Conservation (phyloP, 2,888 invertebrate genomes). For the Diarsia rubi region DNA sequence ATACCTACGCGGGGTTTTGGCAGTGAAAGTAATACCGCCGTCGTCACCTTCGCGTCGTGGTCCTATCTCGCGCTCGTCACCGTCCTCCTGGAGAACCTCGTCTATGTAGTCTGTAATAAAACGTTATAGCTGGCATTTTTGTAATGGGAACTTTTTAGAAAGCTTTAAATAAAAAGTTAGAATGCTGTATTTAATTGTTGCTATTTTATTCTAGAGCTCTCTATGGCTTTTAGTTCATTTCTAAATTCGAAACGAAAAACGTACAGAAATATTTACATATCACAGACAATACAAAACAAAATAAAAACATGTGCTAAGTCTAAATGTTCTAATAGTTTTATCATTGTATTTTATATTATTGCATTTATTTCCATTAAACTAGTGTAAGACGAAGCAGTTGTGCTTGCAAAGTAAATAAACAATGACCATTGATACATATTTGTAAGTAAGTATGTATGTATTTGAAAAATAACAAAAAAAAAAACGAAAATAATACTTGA, state of each 20-base stretch:
- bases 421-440: constrained; percentile 67
- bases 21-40: constrained; percentile 97
- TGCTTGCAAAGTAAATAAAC: constrained; percentile 77
- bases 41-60: constrained; percentile 93
- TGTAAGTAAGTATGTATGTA: constrained; percentile 60
- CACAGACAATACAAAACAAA: constrained; percentile 51
- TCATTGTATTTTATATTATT: constrained; percentile 34
- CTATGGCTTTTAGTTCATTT: neutral
- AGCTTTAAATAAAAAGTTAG: constrained; percentile 27
- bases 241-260: constrained; percentile 13
- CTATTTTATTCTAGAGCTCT: constrained; percentile 32
- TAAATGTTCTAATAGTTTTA: constrained; percentile 52
- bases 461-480: constrained; percentile 68
- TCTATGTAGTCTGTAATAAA: constrained; percentile 94
- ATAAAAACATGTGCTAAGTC: constrained; percentile 58
- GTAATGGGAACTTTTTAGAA: neutral
- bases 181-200: constrained; percentile 17
- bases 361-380: constrained; percentile 60
- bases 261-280: constrained; percentile 23
- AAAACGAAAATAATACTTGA: constrained; percentile 78
- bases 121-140: constrained; percentile 29
- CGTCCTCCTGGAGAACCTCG: constrained; percentile 94
- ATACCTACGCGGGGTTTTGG: constrained; percentile 96
- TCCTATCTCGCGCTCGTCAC: constrained; percentile 84
- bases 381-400: constrained; percentile 77